Evolutionary conservation across 2,888 invertebrate species (phyloP).

Genomic region (Monopis laevigella): DNA sequence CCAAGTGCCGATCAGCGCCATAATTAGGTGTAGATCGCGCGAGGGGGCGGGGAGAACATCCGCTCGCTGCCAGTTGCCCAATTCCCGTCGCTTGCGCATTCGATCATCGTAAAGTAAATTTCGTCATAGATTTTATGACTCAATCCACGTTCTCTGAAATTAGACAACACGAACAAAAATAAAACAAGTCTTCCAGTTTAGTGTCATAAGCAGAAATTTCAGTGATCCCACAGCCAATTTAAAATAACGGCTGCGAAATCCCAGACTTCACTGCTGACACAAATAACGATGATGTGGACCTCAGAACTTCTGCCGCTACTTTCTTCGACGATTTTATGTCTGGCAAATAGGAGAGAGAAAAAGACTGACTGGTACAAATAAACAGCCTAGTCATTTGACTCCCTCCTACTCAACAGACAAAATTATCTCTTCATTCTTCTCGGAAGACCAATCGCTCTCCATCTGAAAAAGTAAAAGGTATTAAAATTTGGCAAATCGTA

Average conservation of each 20-base stretch:
- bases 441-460: conserved; percentile 23
- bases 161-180: conserved; percentile 17
- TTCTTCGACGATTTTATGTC: conserved; percentile 48
- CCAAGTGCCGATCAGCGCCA: conserved; percentile 6
- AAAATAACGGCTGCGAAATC: conserved; percentile 56
- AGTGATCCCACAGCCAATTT: conserved; percentile 59
- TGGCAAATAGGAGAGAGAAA: conserved; percentile 80
- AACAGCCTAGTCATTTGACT: conserved; percentile 73
- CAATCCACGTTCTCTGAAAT: conserved; percentile 26
- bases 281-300: conserved; percentile 14
- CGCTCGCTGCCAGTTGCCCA: conserved; percentile 54
- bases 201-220: conserved; percentile 56
- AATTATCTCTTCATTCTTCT: conserved; percentile 2
- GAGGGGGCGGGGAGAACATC: conserved; percentile 30
- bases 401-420: conserved; percentile 69
- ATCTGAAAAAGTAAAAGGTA: conserved; percentile 31
- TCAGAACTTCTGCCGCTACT: not conserved
- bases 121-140: conserved; percentile 46
- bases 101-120: conserved; percentile 43
- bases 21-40: conserved; percentile 27
- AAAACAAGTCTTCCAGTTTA: conserved; percentile 19
- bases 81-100: conserved; percentile 40
- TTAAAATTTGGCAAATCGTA: conserved; percentile 19
- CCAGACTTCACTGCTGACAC: conserved; percentile 60
- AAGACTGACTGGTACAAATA: conserved; percentile 73